Percentiles rank a stretch among this genome's conserved stretches.
phyloP scores from a whole-genome alignment of 1,140 invertebrate species.

The Plectrocnemia conspersa region DNA sequence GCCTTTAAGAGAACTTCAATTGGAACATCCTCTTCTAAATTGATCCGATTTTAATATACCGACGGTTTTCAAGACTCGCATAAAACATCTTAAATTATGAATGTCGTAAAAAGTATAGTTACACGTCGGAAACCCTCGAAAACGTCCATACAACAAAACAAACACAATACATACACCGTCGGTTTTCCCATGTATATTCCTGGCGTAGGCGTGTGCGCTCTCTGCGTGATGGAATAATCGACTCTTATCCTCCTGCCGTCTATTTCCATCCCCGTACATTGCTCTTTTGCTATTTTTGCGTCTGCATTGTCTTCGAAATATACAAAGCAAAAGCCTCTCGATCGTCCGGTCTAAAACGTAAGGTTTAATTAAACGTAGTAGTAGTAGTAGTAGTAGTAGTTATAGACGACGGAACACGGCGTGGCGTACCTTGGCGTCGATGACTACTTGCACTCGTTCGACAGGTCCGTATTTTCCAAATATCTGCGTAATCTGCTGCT shows the following conservation, averaged over 20 bases:
- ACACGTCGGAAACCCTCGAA: no score
- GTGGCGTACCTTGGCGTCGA: conserved; percentile 83
- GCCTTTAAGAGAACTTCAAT: conserved; percentile 38
- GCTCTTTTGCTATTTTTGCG: conserved; percentile 90
- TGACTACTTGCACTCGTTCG: conserved; percentile 91
- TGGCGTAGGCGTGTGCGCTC: conserved; percentile 95
- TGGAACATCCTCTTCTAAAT: conserved; percentile 29
- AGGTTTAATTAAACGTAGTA: neutral
- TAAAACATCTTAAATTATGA: no score
- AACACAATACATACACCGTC: conserved; percentile 54
- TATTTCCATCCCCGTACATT: conserved; percentile 89
- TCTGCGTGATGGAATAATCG: conserved; percentile 95
- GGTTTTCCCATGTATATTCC: conserved; percentile 97
- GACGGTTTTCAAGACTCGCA: no score
- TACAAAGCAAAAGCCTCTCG: conserved; percentile 95
- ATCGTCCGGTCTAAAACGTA: conserved; percentile 75
- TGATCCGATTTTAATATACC: conserved; percentile 14
- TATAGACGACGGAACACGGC: neutral
- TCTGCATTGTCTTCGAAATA: conserved; percentile 88
- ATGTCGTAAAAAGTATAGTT: no score
- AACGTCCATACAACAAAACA: conserved; percentile 9
- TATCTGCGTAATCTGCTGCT: conserved; percentile 88
- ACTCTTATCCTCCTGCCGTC: conserved; percentile 90
- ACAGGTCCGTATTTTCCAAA: conserved; percentile 90
- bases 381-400: neutral